Conservation (phyloP, 1,140 invertebrate genomes). For the Sesamia nonagrioides region DNA sequence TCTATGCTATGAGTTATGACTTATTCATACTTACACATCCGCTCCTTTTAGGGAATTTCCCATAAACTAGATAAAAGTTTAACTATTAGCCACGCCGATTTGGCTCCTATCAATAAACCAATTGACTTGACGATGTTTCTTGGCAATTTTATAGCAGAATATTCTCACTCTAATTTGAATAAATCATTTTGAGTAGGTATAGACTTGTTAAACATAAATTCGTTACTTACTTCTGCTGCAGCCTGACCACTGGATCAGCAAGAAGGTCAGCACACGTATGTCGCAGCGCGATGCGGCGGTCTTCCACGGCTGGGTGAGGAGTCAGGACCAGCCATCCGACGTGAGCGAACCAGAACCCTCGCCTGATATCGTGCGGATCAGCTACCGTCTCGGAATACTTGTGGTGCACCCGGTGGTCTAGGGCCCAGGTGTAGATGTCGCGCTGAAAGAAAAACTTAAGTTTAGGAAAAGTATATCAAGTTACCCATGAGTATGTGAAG, state of each 20-base stretch:
- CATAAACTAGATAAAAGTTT: too few species aligned
- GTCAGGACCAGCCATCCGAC: slow-evolving; percentile 94
- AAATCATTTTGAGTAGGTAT: too few species aligned
- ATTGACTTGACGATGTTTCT: too few species aligned
- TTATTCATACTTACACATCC: too few species aligned
- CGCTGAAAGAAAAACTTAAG: slow-evolving; percentile 81
- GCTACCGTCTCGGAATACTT: slow-evolving; percentile 94
- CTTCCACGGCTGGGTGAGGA: slow-evolving; percentile 93
- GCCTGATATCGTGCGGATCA: slow-evolving; percentile 94
- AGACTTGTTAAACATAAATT: too few species aligned
- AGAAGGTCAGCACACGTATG: slow-evolving; percentile 92
- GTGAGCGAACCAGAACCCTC: slow-evolving; percentile 94
- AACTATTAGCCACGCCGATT: too few species aligned
- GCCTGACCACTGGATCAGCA: slow-evolving; percentile 94
- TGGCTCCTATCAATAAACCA: too few species aligned
- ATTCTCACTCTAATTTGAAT: too few species aligned
- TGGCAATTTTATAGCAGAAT: too few species aligned
- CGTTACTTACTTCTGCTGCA: slow-evolving; percentile 92
- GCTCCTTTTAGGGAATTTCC: too few species aligned
- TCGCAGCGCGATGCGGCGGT: slow-evolving; percentile 93
- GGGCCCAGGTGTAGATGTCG: slow-evolving; percentile 93
- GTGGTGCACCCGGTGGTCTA: slow-evolving; percentile 95
- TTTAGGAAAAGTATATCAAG: not conserved
- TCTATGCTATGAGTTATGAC: too few species aligned
- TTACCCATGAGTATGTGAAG: not conserved